Evolutionary conservation across 2,113 vertebrate genomes (phyloP).

Genomic region (Pachycephala philippinensis): DNA sequence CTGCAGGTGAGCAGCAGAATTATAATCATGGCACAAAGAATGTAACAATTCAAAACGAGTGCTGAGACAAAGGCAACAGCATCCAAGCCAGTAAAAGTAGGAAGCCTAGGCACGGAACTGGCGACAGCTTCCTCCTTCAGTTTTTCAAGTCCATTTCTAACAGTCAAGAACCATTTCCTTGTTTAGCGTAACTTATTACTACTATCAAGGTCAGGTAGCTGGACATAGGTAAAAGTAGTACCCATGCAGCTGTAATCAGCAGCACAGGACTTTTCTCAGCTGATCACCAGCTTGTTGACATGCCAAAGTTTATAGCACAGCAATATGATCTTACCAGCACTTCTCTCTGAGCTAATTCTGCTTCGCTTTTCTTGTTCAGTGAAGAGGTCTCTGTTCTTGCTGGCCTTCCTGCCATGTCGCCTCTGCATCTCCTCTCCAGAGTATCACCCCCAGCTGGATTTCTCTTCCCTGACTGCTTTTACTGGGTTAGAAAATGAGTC

Average conservation of each 20-base stretch:
- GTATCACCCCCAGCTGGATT: not conserved
- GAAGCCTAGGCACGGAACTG: not conserved
- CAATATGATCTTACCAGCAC: not conserved
- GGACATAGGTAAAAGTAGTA: not conserved
- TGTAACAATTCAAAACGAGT: not conserved
- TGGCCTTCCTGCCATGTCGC: not conserved
- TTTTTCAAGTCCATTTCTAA: not conserved
- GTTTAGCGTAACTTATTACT: not conserved
- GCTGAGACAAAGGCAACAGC: not conserved
- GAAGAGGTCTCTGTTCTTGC: not conserved
- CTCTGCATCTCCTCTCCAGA: not conserved
- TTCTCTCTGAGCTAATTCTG: not conserved
- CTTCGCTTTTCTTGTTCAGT: not conserved
- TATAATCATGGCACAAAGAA: not conserved
- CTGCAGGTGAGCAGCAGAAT: not conserved
- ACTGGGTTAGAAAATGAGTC: not conserved
- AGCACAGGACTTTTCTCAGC: not conserved
- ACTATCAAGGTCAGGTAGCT: not conserved
- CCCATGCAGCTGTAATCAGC: not conserved
- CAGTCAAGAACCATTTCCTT: not conserved
- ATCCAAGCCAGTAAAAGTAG: not conserved
- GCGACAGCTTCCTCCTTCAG: not conserved
- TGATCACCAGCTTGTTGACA: not conserved
- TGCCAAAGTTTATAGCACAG: not conserved
- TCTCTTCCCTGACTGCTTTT: not conserved